phyloP scores from a whole-genome alignment of 2,888 invertebrate species.

The Spodoptera exigua region DNA sequence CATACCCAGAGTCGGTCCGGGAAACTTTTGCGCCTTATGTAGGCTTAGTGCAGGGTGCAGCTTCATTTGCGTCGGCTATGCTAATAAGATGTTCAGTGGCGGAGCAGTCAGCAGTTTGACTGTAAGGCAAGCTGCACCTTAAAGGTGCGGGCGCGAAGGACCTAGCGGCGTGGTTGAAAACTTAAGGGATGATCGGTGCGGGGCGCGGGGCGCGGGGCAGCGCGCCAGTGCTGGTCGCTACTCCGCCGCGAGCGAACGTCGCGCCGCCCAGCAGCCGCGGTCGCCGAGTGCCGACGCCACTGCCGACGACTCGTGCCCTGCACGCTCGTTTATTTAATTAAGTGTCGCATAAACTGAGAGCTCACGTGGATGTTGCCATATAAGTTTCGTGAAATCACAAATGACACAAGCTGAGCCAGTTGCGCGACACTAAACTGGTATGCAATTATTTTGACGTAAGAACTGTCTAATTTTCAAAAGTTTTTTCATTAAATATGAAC shows the following conservation, averaged over 20 bases:
- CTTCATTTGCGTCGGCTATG: slow-evolving; percentile 82
- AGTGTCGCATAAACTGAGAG: slow-evolving; percentile 82
- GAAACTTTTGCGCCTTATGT: slow-evolving; percentile 61
- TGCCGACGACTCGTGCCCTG: slow-evolving; percentile 57
- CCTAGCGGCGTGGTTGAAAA: slow-evolving; percentile 62
- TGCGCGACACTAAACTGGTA: slow-evolving; percentile 73
- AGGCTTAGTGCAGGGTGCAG: slow-evolving; percentile 68
- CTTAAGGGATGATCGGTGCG: slow-evolving; percentile 74
- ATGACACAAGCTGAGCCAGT: slow-evolving; percentile 66
- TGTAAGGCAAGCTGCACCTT: slow-evolving; percentile 74
- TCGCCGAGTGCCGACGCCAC: slow-evolving; percentile 59
- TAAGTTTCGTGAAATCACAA: slow-evolving; percentile 70
- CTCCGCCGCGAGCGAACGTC: slow-evolving; percentile 82
- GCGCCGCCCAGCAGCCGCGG: slow-evolving; percentile 60
- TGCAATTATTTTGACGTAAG: slow-evolving; percentile 65
- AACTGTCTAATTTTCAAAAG: slow-evolving; percentile 56
- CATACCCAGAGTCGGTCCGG: slow-evolving; percentile 54
- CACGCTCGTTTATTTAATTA: slow-evolving; percentile 81
- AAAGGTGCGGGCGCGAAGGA: slow-evolving; percentile 75
- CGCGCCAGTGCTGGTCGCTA: slow-evolving; percentile 81
- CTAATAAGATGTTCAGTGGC: slow-evolving; percentile 78
- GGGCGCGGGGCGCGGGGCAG: slow-evolving; percentile 75
- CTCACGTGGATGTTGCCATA: slow-evolving; percentile 74
- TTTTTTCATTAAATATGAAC: slow-evolving; percentile 59
- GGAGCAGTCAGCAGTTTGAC: slow-evolving; percentile 79